phyloP scores from a whole-genome alignment of 2,888 invertebrate genomes.

The Hetaerina titia region DNA sequence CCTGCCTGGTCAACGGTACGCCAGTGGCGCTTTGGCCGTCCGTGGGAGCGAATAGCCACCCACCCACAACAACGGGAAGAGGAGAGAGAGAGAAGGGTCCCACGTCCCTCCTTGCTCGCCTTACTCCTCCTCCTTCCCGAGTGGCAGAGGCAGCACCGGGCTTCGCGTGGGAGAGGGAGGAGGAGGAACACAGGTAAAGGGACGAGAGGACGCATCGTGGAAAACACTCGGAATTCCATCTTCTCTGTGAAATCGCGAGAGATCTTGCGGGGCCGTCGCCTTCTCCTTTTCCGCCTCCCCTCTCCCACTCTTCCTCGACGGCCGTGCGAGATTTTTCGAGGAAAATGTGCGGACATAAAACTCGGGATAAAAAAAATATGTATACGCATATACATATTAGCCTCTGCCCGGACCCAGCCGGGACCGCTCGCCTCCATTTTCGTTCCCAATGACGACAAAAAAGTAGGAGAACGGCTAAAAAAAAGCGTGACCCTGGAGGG shows the following conservation, averaged over 20 bases:
- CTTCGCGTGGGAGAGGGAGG: conserved; percentile 10
- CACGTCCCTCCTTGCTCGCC: background rate
- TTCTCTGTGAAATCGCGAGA: background rate
- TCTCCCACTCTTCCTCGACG: conserved; percentile 4
- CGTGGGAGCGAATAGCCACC: no score
- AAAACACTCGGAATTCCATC: conserved; percentile 31
- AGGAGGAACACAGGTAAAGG: background rate
- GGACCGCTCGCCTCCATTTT: background rate
- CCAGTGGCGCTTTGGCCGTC: no score
- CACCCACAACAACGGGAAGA: no score
- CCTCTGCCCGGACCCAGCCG: background rate
- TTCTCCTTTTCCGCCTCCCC: background rate
- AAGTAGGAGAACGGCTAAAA: background rate
- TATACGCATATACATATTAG: background rate
- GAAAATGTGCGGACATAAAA: conserved; percentile 27
- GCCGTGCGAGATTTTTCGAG: conserved; percentile 35
- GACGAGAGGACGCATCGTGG: background rate
- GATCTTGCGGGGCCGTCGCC: background rate
- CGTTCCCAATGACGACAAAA: background rate
- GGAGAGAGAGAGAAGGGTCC: background rate
- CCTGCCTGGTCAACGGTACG: no score
- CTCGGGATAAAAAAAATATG: background rate
- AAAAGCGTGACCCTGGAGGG: background rate
- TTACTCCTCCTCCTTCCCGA: background rate
- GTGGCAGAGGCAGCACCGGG: background rate